These are phyloP conservation scores for Myrmecobius fasciatus DNA, from an alignment of 2,113 vertebrate genomes.

Conservation along the genomic window DNA sequence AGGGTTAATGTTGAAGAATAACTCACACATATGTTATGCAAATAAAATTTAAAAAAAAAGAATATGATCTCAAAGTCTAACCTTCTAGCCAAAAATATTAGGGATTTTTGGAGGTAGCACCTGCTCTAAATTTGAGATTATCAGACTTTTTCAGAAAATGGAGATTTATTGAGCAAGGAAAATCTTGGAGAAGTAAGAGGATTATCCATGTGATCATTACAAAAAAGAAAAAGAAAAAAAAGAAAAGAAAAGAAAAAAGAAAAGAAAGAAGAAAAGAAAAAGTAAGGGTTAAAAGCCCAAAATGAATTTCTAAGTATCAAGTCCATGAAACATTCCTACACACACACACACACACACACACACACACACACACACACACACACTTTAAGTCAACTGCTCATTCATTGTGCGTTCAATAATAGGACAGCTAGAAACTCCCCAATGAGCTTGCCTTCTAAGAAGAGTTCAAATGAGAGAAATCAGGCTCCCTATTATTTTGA, in stretches of 20 bases:
- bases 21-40: too few relatives aligned
- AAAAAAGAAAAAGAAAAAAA: not conserved
- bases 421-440: not conserved
- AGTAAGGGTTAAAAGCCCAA: not conserved
- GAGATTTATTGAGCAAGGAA: not conserved
- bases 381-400: not conserved
- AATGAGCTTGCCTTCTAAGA: not conserved
- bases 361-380: too few relatives aligned
- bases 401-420: not conserved
- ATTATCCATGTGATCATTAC: not conserved
- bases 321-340: too few relatives aligned
- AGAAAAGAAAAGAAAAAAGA: not conserved
- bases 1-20: too few relatives aligned
- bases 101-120: too few relatives aligned
- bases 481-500: not conserved
- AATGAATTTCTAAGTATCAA: not conserved
- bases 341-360: too few relatives aligned
- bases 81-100: too few relatives aligned
- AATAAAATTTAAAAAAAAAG: too few relatives aligned
- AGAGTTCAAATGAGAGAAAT: not conserved
- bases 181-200: not conserved
- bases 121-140: not conserved
- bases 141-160: not conserved
- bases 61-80: too few relatives aligned
- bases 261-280: not conserved